Percentiles rank a stretch among this genome's conserved stretches.
These are phyloP conservation scores for Calameuta idolon DNA, from an alignment of 2,888 invertebrate genomes.

Conservation along the genomic window DNA sequence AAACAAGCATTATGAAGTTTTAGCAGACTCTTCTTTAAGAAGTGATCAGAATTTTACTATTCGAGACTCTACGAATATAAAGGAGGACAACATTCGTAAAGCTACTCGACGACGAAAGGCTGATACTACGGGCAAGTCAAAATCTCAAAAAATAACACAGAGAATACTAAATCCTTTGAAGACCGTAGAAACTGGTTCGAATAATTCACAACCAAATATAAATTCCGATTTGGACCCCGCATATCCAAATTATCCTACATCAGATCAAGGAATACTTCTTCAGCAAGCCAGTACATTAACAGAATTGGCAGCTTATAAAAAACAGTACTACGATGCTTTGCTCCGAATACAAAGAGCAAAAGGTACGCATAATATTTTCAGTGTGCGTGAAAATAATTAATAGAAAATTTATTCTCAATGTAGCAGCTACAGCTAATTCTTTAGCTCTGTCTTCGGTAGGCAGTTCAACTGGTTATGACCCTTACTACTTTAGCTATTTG, in stretches of 20 bases:
- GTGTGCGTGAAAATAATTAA: neutral
- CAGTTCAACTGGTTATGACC: slow-evolving; percentile 37
- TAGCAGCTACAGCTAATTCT: slow-evolving; percentile 53
- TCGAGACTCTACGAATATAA: neutral
- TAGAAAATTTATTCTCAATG: slow-evolving; percentile 17
- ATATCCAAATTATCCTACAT: neutral
- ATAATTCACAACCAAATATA: neutral
- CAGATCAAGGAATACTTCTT: neutral
- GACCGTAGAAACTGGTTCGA: neutral
- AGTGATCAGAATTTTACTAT: neutral
- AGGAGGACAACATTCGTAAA: slow-evolving; percentile 8
- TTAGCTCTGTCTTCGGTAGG: slow-evolving; percentile 43
- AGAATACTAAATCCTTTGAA: slow-evolving; percentile 7
- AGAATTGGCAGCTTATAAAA: slow-evolving; percentile 46
- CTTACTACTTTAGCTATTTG: slow-evolving; percentile 43
- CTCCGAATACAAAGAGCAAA: slow-evolving; percentile 51
- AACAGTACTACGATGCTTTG: slow-evolving; percentile 51
- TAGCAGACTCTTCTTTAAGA: neutral
- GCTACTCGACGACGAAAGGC: slow-evolving; percentile 24
- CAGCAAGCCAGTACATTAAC: slow-evolving; percentile 34
- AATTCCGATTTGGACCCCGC: neutral
- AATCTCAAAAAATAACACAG: slow-evolving; percentile 30
- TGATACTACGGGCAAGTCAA: slow-evolving; percentile 25
- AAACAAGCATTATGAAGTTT: neutral
- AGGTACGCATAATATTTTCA: slow-evolving; percentile 35